Evolutionary conservation across 1,140 invertebrate genomes (phyloP), one percentile per base, ranked within the genome.

Genomic region (Polypedilum pembai): DNA sequence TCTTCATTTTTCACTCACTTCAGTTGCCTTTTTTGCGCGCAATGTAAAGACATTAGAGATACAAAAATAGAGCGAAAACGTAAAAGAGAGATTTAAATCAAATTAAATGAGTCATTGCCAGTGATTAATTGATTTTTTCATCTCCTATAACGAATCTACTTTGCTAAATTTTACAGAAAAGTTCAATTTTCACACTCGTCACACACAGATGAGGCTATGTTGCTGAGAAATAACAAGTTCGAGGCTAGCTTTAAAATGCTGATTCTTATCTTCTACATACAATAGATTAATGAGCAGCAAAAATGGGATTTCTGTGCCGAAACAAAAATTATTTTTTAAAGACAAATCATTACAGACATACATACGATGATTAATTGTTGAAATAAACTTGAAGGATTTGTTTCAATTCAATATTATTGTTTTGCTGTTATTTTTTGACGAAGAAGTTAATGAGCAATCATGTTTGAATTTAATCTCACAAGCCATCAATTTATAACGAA

Each of bases 51-150:
- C 24, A 33, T 33, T 33, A 15, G 15, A 56, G 4, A 56, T 56
- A 56, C 12, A n/a, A 56, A 45, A 56, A 56, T 56, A 56, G 45
- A 56, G 12, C 12, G 12, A 56, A n/a, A 15, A 56, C 12, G n/a
- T 20, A 18, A 20, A 10, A 69, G 7, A 21, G 65, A 69, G 65
- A 69, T 69, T 69, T 69, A 69, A 69, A 69, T 69, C 65, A 18
- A 69, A 69, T 69, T 69, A 69, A 69, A 69, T 69, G 65, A 69
- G 65, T 69, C 65, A 69, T 69, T 18, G 65, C 20, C n/a, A 21
- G 65, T 69, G 65, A 69, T 69, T 69, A 69, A 69, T 69, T 69
- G 65, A 69, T 69, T 20, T 12, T 69, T 69, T 20, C 18, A 18
- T 56, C n/a, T 56, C 12, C 12, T 15, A 15, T 56, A 56, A 12